phyloP scores from a whole-genome alignment of 2,113 vertebrate species.

The Telmatochromis sp. region DNA sequence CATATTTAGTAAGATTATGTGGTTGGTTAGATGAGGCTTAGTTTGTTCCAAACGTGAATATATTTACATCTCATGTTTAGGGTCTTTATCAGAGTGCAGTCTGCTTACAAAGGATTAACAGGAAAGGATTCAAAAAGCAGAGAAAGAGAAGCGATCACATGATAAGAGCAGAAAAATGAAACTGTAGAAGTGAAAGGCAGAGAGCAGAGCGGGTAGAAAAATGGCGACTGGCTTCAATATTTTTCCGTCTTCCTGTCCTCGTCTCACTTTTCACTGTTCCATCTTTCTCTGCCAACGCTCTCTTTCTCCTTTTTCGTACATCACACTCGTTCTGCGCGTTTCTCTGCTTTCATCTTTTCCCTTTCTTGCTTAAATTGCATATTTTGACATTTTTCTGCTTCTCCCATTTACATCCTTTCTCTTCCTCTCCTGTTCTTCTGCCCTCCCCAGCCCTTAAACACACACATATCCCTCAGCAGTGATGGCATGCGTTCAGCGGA shows the following conservation, averaged over 20 bases:
- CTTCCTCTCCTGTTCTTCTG: neutral
- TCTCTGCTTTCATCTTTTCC: neutral
- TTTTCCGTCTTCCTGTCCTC: conserved; percentile 26
- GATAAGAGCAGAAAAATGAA: neutral
- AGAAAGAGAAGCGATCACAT: neutral
- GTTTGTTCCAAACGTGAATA: neutral
- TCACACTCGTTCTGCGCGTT: neutral
- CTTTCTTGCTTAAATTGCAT: neutral
- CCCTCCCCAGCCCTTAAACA: neutral
- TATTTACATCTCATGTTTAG: neutral
- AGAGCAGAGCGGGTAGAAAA: conserved; percentile 20
- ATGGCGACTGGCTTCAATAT: conserved; percentile 38
- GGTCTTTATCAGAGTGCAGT: neutral
- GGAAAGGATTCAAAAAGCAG: neutral
- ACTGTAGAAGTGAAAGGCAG: neutral
- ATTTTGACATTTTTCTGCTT: neutral
- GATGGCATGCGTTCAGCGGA: conserved; percentile 40
- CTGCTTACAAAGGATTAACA: neutral
- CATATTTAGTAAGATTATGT: neutral
- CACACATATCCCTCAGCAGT: conserved; percentile 17
- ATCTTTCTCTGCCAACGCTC: neutral
- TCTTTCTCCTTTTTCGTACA: neutral
- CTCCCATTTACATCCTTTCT: conserved; percentile 20
- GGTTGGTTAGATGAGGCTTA: neutral
- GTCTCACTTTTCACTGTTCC: conserved; percentile 45